A percentile compares a stretch with the other conserved stretches of the same genome.
Conservation (phyloP, 1,140 invertebrate genomes). For the Halyomorpha halys region DNA sequence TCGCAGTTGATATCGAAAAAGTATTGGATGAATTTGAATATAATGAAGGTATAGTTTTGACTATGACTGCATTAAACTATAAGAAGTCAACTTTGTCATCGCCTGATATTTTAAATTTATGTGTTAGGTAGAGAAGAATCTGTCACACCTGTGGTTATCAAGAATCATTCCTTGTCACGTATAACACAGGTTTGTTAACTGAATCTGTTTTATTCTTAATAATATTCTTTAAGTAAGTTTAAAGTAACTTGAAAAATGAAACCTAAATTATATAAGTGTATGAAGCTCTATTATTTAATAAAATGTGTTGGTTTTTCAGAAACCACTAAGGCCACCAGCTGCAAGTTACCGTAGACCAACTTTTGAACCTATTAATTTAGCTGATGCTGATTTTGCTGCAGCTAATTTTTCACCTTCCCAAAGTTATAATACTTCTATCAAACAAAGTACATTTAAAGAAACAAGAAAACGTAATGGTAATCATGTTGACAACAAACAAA, state of each 20-base stretch:
- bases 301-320: constrained; percentile 18
- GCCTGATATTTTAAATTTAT: constrained; percentile 18
- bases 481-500: neutral
- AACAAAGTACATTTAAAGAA: constrained; percentile 2
- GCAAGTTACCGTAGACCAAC: constrained; percentile 32
- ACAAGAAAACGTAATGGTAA: neutral
- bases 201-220: neutral
- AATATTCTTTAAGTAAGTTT: neutral
- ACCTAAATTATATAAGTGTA: neutral
- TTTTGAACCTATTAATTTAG: constrained; percentile 35
- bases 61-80: constrained; percentile 10
- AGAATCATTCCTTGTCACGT: constrained; percentile 22
- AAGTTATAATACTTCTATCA: neutral
- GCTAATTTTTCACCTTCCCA: constrained; percentile 23
- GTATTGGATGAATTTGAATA: constrained; percentile 79
- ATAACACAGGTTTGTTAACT: constrained; percentile 23
- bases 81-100: constrained; percentile 7
- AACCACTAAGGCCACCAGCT: constrained; percentile 27
- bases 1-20: constrained; percentile 72
- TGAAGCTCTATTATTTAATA: constrained; percentile 4
- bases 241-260: too few relatives aligned
- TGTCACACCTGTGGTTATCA: constrained; percentile 21
- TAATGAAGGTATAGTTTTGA: constrained; percentile 46
- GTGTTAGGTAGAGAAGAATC: constrained; percentile 13
- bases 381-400: constrained; percentile 35